A percentile compares a stretch with the other conserved stretches of the same genome.
phyloP scores from a whole-genome alignment of 2,113 vertebrate species.

The Coreoperca whiteheadi region DNA sequence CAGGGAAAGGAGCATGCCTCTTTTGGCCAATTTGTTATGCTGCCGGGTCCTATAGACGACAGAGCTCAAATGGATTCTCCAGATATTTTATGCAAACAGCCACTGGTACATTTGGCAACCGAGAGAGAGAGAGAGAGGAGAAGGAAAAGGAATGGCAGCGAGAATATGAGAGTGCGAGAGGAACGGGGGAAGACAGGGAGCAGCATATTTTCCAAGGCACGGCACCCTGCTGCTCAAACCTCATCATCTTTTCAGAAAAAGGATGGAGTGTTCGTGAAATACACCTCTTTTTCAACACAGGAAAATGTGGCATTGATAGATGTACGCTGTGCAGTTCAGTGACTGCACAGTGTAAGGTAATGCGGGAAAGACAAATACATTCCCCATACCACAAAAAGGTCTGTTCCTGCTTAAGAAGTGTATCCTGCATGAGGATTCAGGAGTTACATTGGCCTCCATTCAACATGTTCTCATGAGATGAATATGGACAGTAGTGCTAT shows the following conservation, averaged over 20 bases:
- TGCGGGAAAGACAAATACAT: conserved; percentile 65
- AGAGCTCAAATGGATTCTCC: conserved; percentile 65
- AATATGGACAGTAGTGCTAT: conserved; percentile 40
- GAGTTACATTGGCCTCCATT: conserved; percentile 53
- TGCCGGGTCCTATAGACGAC: conserved; percentile 44
- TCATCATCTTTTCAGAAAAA: conserved; percentile 66
- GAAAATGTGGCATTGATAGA: conserved; percentile 71
- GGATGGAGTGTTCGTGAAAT: conserved; percentile 63
- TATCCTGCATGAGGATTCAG: conserved; percentile 59
- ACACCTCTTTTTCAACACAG: conserved; percentile 49
- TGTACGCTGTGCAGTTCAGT: conserved; percentile 56
- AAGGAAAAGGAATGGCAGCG: conserved; percentile 44
- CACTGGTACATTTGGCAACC: conserved; percentile 35
- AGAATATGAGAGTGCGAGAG: conserved; percentile 59
- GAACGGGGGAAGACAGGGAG: conserved; percentile 52
- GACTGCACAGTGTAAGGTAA: conserved; percentile 66
- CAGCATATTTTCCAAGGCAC: conserved; percentile 67
- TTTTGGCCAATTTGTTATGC: conserved; percentile 47
- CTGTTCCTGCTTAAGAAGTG: conserved; percentile 66
- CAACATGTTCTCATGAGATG: conserved; percentile 53
- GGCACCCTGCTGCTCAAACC: conserved; percentile 70
- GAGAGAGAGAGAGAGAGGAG: conserved; percentile 7
- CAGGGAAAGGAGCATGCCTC: conserved; percentile 63
- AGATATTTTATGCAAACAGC: conserved; percentile 56
- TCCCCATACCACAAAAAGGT: conserved; percentile 52